These are phyloP conservation scores for Australoheros scitulus DNA, from an alignment of 2,113 vertebrate genomes.

Conservation along the genomic window DNA sequence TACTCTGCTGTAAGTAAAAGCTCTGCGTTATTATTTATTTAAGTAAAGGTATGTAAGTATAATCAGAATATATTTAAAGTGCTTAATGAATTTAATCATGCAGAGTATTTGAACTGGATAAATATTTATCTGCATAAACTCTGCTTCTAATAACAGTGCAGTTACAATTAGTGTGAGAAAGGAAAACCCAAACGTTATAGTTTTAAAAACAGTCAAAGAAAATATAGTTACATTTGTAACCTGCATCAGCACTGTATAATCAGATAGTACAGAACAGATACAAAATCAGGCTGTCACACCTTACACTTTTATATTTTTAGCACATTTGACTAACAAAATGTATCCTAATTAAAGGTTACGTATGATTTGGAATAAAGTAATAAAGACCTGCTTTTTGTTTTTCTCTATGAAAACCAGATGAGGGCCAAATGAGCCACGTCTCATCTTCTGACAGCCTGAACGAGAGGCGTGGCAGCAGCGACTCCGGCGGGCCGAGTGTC, in stretches of 20 bases:
- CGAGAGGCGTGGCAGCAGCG: conserved; percentile 70
- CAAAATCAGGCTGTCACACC: no score
- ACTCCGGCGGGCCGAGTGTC: conserved; percentile 24
- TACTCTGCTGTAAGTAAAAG: background rate
- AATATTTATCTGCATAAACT: background rate
- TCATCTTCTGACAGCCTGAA: conserved; percentile 79
- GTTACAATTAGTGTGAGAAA: background rate
- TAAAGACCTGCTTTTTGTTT: background rate
- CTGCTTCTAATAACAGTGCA: background rate
- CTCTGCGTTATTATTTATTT: background rate
- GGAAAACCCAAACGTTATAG: background rate
- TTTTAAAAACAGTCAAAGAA: background rate
- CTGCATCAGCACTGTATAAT: background rate
- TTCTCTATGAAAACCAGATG: conserved; percentile 54
- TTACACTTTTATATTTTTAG: background rate
- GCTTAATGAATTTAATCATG: background rate
- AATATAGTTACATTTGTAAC: background rate
- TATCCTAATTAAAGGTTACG: background rate
- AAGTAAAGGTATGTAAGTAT: background rate
- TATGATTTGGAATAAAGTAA: background rate
- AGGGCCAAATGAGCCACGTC: conserved; percentile 75
- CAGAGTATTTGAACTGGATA: background rate
- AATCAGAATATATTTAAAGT: background rate
- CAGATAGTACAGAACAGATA: background rate
- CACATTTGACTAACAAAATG: background rate